These are phyloP conservation scores for Zosterops borbonicus DNA, from an alignment of 2,113 vertebrate genomes.

Conservation along the genomic window DNA sequence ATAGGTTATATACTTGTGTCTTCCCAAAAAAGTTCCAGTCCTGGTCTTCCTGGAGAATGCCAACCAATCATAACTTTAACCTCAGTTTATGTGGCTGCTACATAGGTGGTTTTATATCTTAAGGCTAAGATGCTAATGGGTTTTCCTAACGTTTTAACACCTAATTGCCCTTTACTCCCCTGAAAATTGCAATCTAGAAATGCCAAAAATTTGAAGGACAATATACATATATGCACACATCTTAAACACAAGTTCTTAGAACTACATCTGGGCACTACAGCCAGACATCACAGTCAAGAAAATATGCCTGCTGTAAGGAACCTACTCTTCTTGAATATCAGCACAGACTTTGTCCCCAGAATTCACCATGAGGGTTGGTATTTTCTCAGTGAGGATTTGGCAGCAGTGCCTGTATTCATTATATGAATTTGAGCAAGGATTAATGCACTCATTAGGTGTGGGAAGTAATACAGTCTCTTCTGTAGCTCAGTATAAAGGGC, in stretches of 20 bases:
- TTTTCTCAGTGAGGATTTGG: background rate
- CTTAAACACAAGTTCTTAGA: background rate
- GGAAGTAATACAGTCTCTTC: constrained; percentile 23
- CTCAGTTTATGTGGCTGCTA: background rate
- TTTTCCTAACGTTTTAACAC: background rate
- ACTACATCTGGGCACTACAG: background rate
- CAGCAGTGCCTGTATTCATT: background rate
- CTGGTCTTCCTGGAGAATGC: background rate
- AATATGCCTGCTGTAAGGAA: background rate
- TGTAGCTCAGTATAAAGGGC: constrained; percentile 10
- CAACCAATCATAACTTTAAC: background rate
- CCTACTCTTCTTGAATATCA: background rate
- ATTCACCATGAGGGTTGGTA: background rate
- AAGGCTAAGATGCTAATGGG: background rate
- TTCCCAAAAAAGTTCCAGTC: background rate
- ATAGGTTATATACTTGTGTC: background rate
- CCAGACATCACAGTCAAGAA: background rate
- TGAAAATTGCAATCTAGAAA: background rate
- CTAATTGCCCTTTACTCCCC: background rate
- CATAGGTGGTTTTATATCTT: background rate
- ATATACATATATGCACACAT: background rate
- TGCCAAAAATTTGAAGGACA: background rate
- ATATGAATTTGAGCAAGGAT: background rate
- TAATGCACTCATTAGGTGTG: background rate
- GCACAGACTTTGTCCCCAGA: background rate